Base-by-base conservation (phyloP, 2,888 invertebrate species). In the Stenodera caucasica region DNA sequence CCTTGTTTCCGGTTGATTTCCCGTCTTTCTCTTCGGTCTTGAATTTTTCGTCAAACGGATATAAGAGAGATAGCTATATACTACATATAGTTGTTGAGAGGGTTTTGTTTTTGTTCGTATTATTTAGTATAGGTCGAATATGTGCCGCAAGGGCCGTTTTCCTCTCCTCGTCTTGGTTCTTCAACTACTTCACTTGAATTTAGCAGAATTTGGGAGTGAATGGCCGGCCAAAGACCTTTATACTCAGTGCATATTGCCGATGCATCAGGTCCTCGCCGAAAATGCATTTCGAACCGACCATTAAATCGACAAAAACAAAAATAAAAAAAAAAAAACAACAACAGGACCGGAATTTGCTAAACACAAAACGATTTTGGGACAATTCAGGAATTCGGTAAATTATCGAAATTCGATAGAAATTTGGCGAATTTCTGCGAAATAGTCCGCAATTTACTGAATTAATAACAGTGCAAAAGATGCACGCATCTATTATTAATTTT, bases 221-320 rank as follows among this genome's bases (percentile, higher is more conserved):
- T 76, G 78, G 72, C 79, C 78, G 79, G 78, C 67, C 78, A 78
- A 78, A 76, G 78, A 79, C 79, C 79, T 66, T 8, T 15, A 7
- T n/a, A n/a, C n/a, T 11, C 21, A 21, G 45, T 45, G 45, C 45
- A 67, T 64, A 64, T 66, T 70, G 67, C 67, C 70, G 61, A 58
- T 58, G 62, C 65, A 63, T 58, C 65, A 57, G 69, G 68, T 68
- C 68, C 66, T 68, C 68, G 64, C 63, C 67, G 60, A 68, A 70
- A 61, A 61, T 61, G 63, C 57, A 63, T 49, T 60, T 45, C 45
- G 11, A 45, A 45, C 45, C 11, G 12, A 21, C 45, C 12, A 21
- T 21, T 21, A 18, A 12, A 45, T 7, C 15, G 18, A 26, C 8
- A 23, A 7, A 11, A 8, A 18, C 11, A 29, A 7, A 21, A 18